Percentiles rank a stretch among this genome's conserved stretches.
Evolutionary conservation across 2,888 invertebrate genomes (phyloP).

Genomic region (Drosophila mulleri): DNA sequence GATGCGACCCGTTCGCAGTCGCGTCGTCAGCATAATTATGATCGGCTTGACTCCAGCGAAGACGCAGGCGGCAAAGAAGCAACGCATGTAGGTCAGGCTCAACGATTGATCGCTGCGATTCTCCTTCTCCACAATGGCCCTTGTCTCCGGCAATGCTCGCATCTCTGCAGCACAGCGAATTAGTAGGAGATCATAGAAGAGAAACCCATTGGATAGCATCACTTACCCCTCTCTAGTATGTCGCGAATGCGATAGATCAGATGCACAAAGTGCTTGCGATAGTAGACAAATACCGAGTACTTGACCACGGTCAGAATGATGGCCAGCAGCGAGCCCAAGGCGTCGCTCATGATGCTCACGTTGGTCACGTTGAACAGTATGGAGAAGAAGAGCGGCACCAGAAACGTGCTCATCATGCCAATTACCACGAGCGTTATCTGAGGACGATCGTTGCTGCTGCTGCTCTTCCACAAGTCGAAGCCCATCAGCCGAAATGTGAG

Average conservation of each 20-base stretch:
- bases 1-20: slow-evolving; percentile 30
- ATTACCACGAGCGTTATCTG: slow-evolving; percentile 37
- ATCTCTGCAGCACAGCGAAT: slow-evolving; percentile 38
- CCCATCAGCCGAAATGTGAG: slow-evolving; percentile 51
- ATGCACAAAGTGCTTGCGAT: slow-evolving; percentile 54
- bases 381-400: slow-evolving; percentile 36
- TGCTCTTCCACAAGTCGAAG: slow-evolving; percentile 48
- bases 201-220: neutral
- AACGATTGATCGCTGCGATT: slow-evolving; percentile 58
- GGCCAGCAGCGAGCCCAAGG: slow-evolving; percentile 46
- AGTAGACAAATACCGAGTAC: slow-evolving; percentile 43
- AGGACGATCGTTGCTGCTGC: slow-evolving; percentile 33
- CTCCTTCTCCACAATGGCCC: slow-evolving; percentile 47
- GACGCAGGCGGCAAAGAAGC: slow-evolving; percentile 34
- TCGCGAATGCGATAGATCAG: slow-evolving; percentile 47
- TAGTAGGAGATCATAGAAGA: too few relatives aligned
- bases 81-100: slow-evolving; percentile 50
- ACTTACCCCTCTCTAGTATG: slow-evolving; percentile 54
- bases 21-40: slow-evolving; percentile 31
- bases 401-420: slow-evolving; percentile 16
- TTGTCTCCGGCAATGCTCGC: slow-evolving; percentile 24
- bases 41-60: slow-evolving; percentile 54
- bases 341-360: slow-evolving; percentile 50
- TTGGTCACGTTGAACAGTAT: slow-evolving; percentile 35
- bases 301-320: slow-evolving; percentile 40